Evolutionary conservation across 1,140 invertebrate species (phyloP), one percentile per base, ranked within the genome.

Genomic region (Lepidurus couesii): DNA sequence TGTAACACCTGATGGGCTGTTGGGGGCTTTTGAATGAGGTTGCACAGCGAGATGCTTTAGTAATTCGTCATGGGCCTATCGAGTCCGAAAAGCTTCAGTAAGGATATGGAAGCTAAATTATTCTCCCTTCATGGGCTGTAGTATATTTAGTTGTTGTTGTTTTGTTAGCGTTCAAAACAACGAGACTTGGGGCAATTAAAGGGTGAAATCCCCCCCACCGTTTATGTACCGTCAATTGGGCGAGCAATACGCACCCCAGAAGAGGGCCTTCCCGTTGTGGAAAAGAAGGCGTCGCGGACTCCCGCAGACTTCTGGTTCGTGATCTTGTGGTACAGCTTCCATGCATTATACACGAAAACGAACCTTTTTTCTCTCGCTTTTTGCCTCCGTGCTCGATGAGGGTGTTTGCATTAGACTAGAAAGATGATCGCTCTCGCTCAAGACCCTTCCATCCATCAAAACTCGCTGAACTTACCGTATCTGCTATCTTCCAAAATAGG

Each of bases 1-100:
- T 65, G 53, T 65, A 65, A 65, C 53, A 65, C 53, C 53, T 65
- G 53, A 65, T 65, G 53, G 53, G 53, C 53, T 65, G 53, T 65
- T 65, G 53, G 53, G 53, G 53, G n/a, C 21, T 21, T 10, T 65
- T 65, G 53, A 65, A n/a, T 65, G 21, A 65, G 53, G 53, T 13
- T 65, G 53, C 53, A 65, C 53, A 65, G 53, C 53, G 21, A 65
- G 53, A 65, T 65, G 53, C 53, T 7, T 34, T 34, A 65, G 53
- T 65, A 65, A 65, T 65, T 65, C 21, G 53, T 65, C 53, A 65
- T 65, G 21, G 16, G 53, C 53, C 53, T 65, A 21, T 65, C 16
- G 16, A 7, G 53, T 21, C 16, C 21, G 6, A 1, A 7, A 65
- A 65, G 53, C 53, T 65, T 65, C 16, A 21, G 21, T 16, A 6